A percentile compares a stretch with the other conserved stretches of the same genome.
Conservation (phyloP, 2,888 invertebrate genomes). For the Brenthis ino region DNA sequence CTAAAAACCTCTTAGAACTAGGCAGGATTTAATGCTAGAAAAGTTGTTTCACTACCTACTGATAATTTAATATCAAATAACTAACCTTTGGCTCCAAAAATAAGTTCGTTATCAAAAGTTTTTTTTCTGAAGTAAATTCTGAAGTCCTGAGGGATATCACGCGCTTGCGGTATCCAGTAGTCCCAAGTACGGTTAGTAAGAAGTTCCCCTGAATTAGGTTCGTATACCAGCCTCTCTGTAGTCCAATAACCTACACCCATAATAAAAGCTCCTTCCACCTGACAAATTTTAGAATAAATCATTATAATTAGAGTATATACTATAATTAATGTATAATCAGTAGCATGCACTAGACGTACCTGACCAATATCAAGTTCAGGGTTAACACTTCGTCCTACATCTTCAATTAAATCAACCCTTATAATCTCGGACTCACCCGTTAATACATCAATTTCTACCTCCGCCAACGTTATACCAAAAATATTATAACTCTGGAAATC, state of each 20-base stretch:
- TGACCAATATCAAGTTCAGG: slow-evolving; percentile 88
- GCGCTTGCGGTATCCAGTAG: slow-evolving; percentile 86
- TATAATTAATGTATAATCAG: too few species aligned
- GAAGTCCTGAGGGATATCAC: slow-evolving; percentile 89
- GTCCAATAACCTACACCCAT: slow-evolving; percentile 89
- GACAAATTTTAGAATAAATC: too few species aligned
- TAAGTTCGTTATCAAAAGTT: slow-evolving; percentile 81
- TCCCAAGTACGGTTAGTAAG: slow-evolving; percentile 89
- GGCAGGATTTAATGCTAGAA: background rate
- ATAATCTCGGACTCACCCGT: slow-evolving; percentile 86
- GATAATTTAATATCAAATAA: background rate
- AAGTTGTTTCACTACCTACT: background rate
- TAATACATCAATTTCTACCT: slow-evolving; percentile 88
- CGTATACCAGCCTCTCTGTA: slow-evolving; percentile 84
- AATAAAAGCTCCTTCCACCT: slow-evolving; percentile 87
- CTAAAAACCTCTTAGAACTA: too few species aligned
- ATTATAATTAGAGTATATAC: too few species aligned
- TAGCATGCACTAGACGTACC: slow-evolving; percentile 48
- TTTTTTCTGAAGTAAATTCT: slow-evolving; percentile 85
- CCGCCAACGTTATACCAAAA: slow-evolving; percentile 82
- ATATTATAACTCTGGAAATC: slow-evolving; percentile 77
- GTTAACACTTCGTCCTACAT: slow-evolving; percentile 86
- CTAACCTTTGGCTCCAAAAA: slow-evolving; percentile 86
- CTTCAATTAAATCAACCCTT: slow-evolving; percentile 87
- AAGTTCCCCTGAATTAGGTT: slow-evolving; percentile 83